Conservation (phyloP, 1,140 invertebrate genomes). For the Neotoxoptera formosana region DNA sequence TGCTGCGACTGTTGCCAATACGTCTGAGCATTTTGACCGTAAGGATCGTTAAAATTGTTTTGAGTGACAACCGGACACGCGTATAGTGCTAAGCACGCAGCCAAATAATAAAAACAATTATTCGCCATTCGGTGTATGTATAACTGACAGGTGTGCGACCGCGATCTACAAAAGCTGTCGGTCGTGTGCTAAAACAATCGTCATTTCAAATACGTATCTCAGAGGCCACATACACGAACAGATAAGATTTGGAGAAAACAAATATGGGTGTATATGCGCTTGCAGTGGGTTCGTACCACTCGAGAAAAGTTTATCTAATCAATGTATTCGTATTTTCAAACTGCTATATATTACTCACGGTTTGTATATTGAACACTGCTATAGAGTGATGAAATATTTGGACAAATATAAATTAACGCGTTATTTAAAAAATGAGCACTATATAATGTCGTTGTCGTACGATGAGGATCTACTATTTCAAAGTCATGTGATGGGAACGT, state of each 20-base stretch:
- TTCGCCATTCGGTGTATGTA: neutral
- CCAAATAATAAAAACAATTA: neutral
- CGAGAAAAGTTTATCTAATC: constrained; percentile 49
- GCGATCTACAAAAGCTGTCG: neutral
- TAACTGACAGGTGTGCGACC: neutral
- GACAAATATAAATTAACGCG: neutral
- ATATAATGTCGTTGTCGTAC: neutral
- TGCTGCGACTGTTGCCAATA: constrained; percentile 38
- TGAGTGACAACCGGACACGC: neutral
- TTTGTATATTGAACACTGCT: neutral
- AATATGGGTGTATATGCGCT: constrained; percentile 47
- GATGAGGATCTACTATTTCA: neutral
- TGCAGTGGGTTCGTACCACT: neutral
- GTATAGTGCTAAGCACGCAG: neutral
- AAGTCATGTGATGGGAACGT: neutral
- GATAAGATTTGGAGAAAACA: constrained; percentile 35
- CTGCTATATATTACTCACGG: neutral
- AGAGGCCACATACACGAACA: neutral
- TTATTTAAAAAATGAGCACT: neutral
- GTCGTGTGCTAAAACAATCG: constrained; percentile 1
- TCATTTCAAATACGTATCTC: neutral
- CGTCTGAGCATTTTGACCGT: neutral
- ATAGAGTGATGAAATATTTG: neutral
- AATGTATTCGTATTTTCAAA: neutral
- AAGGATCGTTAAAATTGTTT: neutral